Evolutionary conservation across 2,113 vertebrate genomes (phyloP).

Genomic region (Polyodon spathula): DNA sequence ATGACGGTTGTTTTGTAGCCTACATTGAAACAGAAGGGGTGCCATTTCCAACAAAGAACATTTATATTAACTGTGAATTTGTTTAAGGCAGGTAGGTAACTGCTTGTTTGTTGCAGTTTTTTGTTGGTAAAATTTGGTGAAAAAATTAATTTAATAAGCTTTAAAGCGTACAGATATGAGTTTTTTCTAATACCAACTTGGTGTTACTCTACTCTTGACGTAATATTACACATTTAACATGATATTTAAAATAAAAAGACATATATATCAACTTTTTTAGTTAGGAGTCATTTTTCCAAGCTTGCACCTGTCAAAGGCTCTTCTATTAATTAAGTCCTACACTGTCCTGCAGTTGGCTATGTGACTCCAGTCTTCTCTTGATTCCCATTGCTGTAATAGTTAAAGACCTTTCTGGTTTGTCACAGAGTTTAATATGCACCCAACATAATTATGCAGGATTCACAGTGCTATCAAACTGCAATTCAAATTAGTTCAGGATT

Average conservation of each 20-base stretch:
- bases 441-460: slow-evolving; percentile 99
- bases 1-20: no score
- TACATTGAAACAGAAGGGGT: no score
- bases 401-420: slow-evolving; percentile 98
- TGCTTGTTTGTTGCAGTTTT: slow-evolving; percentile 18
- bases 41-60: no score
- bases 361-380: slow-evolving; percentile 67
- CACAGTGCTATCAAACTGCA: slow-evolving; percentile 99
- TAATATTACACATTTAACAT: slow-evolving; percentile 49
- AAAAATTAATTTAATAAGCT: slow-evolving; percentile 21
- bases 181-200: slow-evolving; percentile 36
- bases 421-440: slow-evolving; percentile 99
- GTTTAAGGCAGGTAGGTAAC: slow-evolving; percentile 14
- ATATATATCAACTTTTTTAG: slow-evolving; percentile 51
- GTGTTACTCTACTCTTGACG: slow-evolving; percentile 41
- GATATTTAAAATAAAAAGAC: slow-evolving; percentile 47
- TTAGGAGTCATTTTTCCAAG: slow-evolving; percentile 35
- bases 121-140: slow-evolving; percentile 16
- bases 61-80: no score
- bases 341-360: slow-evolving; percentile 60
- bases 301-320: slow-evolving; percentile 53
- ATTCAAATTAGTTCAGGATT: slow-evolving; percentile 99
- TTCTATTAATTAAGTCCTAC: slow-evolving; percentile 79
- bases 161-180: slow-evolving; percentile 24
- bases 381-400: slow-evolving; percentile 78